Evolutionary conservation across 2,888 invertebrate species (phyloP).

Genomic region (Mythimna lalbum): DNA sequence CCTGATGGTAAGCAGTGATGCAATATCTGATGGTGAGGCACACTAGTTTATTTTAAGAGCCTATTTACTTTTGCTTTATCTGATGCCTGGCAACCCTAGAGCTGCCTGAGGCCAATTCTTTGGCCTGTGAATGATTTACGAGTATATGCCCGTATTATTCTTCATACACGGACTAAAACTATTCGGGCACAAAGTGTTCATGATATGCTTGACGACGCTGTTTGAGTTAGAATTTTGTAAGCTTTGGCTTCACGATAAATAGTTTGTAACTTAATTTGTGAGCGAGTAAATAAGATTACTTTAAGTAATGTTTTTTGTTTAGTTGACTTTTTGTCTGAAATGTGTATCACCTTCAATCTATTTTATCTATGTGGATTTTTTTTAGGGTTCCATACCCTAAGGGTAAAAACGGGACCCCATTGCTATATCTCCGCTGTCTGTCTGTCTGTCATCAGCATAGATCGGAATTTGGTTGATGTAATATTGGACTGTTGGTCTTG

Average conservation of each 20-base stretch:
- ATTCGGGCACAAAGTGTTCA: conserved; percentile 43
- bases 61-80: neutral
- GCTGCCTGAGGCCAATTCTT: conserved; percentile 58
- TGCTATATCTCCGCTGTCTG: too few relatives aligned
- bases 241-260: conserved; percentile 5
- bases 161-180: conserved; percentile 53
- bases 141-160: conserved; percentile 65
- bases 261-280: conserved; percentile 39
- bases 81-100: conserved; percentile 1
- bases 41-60: too few relatives aligned
- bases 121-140: conserved; percentile 73
- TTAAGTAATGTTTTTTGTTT: conserved; percentile 1
- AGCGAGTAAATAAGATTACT: conserved; percentile 1
- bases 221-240: conserved; percentile 48
- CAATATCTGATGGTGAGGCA: too few relatives aligned
- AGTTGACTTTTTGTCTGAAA: neutral
- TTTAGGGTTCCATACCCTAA: too few relatives aligned
- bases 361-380: neutral
- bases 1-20: too few relatives aligned
- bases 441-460: too few relatives aligned
- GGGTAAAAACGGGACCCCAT: too few relatives aligned
- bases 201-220: conserved; percentile 40
- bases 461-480: too few relatives aligned
- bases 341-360: neutral
- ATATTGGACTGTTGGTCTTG: too few relatives aligned